phyloP scores from a whole-genome alignment of 30 jellyfish, hydroid and myxozoan species.

The Hydractinia echinata region DNA sequence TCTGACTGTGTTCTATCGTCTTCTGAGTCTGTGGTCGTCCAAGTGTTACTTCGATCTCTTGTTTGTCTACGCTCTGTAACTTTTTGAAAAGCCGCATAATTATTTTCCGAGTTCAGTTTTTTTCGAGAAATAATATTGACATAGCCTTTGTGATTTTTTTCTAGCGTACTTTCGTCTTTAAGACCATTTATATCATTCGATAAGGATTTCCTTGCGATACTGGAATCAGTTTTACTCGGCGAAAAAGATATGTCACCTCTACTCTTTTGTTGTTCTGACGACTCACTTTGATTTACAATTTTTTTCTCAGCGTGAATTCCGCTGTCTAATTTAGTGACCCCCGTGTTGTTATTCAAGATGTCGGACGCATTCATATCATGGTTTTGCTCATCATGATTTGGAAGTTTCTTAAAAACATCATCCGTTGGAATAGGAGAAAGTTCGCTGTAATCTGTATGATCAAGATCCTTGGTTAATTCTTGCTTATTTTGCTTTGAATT shows the following conservation, averaged over 20 bases:
- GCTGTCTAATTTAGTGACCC: constrained; percentile 11
- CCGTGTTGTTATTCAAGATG: constrained; percentile 12
- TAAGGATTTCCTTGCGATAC: neutral
- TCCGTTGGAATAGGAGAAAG: neutral
- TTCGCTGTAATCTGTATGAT: neutral
- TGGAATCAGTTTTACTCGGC: neutral
- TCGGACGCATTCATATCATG: neutral
- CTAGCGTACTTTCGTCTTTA: neutral
- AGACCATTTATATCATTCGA: constrained; percentile 1
- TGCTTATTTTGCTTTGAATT: neutral
- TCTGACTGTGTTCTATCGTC: neutral
- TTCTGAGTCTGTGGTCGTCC: constrained; percentile 32
- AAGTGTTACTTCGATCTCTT: constrained; percentile 33
- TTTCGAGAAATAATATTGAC: constrained; percentile 7
- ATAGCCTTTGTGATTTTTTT: neutral
- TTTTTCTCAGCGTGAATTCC: constrained; percentile 20
- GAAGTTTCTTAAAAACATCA: neutral
- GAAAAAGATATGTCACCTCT: constrained; percentile 19
- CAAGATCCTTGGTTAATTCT: neutral
- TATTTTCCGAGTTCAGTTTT: constrained; percentile 5
- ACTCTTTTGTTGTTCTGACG: constrained; percentile 25
- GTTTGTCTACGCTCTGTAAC: constrained; percentile 9
- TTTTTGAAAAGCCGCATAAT: constrained; percentile 20
- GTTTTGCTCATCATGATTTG: neutral
- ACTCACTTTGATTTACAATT: constrained; percentile 5